Evolutionary conservation across 2,797 vertebrate genomes (phyloP), one percentile per base, ranked within the genome.

Genomic region (Danio jaintianensis): DNA sequence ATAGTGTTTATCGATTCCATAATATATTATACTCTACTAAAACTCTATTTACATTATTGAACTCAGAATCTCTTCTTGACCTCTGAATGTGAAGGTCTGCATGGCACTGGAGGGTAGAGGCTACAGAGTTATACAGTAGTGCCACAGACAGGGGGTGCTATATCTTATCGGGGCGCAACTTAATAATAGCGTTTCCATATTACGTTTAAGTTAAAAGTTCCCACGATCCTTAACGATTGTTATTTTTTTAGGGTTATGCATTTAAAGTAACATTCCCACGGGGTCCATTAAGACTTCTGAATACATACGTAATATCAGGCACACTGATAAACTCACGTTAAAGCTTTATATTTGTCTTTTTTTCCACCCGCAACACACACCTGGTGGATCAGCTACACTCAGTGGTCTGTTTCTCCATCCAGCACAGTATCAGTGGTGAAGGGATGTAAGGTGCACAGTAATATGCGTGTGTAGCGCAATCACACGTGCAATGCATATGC

Each of bases 21-120:
- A 91, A 94, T 94, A 94, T 94, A 93, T 94, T 94, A 94, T 91
- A 92, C 92, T 94, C 93, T 93, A 93, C 90, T 91, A 86, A 92
- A 90, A 90, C 89, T 86, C 63, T 94, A 94, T 95, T 89, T 94
- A 94, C 93, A 94, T 91, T 87, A 88, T 84, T 87, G 88, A 68
- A 83, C 63, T 79, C 58, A 52, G 16, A 78, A 59, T 79, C 18
- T 70, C 47, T 75, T 89, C 87, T 82, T 84, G 87, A 83, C 64
- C 73, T 84, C 82, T 82, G 82, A 72, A 63, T 70, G 75, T 82
- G 48, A 83, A 76, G 87, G 85, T 86, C 83, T 84, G 83, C 78
- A 69, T 88, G 84, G 50, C 87, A 90, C 78, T 70, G 38, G 55
- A 68, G 78, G 74, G 75, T 75, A 62, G 83, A 79, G 75, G 71